Conservation (phyloP, 2,797 vertebrate species). For the Cichlasoma orientale region DNA sequence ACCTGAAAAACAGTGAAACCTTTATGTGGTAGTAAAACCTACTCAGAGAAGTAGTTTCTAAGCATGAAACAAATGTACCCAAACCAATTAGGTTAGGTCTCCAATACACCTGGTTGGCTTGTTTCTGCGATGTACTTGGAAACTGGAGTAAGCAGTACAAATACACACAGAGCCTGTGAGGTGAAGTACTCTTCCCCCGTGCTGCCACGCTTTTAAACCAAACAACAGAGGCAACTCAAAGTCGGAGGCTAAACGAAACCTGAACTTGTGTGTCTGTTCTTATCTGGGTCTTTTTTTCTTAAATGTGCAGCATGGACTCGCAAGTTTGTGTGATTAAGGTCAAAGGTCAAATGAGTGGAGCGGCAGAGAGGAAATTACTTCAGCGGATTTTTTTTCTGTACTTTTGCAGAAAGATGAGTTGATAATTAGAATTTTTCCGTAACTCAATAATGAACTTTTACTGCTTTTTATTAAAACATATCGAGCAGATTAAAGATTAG, state of each 20-base stretch:
- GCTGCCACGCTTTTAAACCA: neutral
- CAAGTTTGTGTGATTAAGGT: conserved; percentile 13
- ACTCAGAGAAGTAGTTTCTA: conserved; percentile 1
- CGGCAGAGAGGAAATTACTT: conserved; percentile 44
- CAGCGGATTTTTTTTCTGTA: neutral
- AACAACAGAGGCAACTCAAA: neutral
- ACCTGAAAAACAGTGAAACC: neutral
- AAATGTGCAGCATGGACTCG: neutral
- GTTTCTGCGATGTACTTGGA: conserved; percentile 14
- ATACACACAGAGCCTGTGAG: conserved; percentile 15
- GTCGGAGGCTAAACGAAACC: neutral
- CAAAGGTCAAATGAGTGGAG: conserved; percentile 26
- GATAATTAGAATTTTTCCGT: neutral
- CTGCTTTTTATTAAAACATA: conserved; percentile 30
- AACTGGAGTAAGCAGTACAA: conserved; percentile 10
- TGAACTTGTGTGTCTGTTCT: conserved; percentile 3
- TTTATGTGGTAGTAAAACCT: neutral
- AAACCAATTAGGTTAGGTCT: conserved; percentile 1
- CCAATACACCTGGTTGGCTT: conserved; percentile 12
- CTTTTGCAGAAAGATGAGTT: conserved; percentile 11
- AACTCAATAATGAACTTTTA: conserved; percentile 18
- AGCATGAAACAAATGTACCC: neutral
- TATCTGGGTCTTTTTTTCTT: neutral
- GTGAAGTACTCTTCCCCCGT: neutral
- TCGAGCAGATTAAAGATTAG: conserved; percentile 24